Base-by-base conservation (phyloP, 2,888 invertebrate species). In the Sturmia bella region DNA sequence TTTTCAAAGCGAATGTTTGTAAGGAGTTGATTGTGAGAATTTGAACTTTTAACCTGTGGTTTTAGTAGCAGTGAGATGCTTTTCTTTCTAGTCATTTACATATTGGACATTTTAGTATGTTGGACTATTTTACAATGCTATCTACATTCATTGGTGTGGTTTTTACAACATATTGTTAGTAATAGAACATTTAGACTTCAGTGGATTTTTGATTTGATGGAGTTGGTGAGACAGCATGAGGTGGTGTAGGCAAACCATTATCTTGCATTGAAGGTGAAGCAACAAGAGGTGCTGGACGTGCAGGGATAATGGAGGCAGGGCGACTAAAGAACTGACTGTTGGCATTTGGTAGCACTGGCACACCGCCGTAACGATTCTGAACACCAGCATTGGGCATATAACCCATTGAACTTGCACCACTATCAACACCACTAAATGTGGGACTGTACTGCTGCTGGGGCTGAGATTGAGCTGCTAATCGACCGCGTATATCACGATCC, bases 401-500 rank as follows among this genome's bases (percentile, higher is more conserved):
- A 79, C 87, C 89, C 78, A 87, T 86, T 39, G 88, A 88, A 82
- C 90, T 89, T 69, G 85, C 88, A 12, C 84, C 88, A 66, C 90
- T 91, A 66, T 91, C 91, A 12, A 87, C 80, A 2, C 89, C 91
- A 83, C 91, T 91, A 80, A 89, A 91, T 12, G 91, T 90, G 11
- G 91, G 91, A 70, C 91, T 91, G 39, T 91, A 91, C 63, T 89
- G 87, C 73, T 88, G 87, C 3, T 76, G 87, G 2, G 56, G 59
- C 13, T 12, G 52, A 1, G 41, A 57, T 11, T 73, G 81, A 39
- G 37, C 41, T 12, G 66, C 2, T 2, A 76, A 78, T 2, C 59
- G 6, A 12, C 57, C 77, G 41, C 37, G 74, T 13, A 50, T 9
- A 17, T 74, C 59, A 17, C 70, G 76, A n/a, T 80, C 85, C 54